These are phyloP conservation scores for Poecilia velifera DNA, from an alignment of 2,797 vertebrate genomes.

Conservation along the genomic window DNA sequence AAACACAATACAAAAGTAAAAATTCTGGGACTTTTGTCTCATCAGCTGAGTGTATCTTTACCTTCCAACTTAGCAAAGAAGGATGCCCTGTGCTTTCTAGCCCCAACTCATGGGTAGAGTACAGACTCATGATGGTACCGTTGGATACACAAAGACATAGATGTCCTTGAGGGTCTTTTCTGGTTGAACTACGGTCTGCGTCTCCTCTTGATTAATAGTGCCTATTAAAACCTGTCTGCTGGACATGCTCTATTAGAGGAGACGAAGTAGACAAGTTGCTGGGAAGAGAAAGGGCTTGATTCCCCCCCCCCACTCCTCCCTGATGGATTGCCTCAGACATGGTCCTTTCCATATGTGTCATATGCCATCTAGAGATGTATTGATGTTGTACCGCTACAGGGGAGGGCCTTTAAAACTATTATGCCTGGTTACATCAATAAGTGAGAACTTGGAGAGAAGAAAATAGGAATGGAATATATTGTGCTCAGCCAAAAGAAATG, in stretches of 20 bases:
- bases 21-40: background rate
- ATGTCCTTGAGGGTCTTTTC: slow-evolving; percentile 42
- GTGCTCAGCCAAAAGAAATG: background rate
- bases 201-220: slow-evolving; percentile 75
- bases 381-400: slow-evolving; percentile 50
- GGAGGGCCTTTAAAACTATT: slow-evolving; percentile 16
- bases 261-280: slow-evolving; percentile 40
- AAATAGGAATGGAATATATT: background rate
- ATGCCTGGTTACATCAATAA: slow-evolving; percentile 42
- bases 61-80: slow-evolving; percentile 17
- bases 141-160: slow-evolving; percentile 34
- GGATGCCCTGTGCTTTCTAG: slow-evolving; percentile 13
- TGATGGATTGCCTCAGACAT: slow-evolving; percentile 79
- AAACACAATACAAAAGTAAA: background rate
- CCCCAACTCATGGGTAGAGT: slow-evolving; percentile 9
- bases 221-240: slow-evolving; percentile 77
- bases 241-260: slow-evolving; percentile 47
- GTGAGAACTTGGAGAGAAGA: slow-evolving; percentile 2
- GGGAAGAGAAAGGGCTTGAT: slow-evolving; percentile 52
- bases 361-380: slow-evolving; percentile 69
- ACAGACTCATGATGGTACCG: slow-evolving; percentile 20
- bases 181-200: slow-evolving; percentile 52
- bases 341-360: slow-evolving; percentile 75
- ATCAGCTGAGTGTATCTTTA: background rate
- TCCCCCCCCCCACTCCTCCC: background rate